Percentiles rank a stretch among this genome's conserved stretches.
These are phyloP conservation scores for Micropoecilia bifurca DNA, from an alignment of 2,797 vertebrate species.

Conservation along the genomic window DNA sequence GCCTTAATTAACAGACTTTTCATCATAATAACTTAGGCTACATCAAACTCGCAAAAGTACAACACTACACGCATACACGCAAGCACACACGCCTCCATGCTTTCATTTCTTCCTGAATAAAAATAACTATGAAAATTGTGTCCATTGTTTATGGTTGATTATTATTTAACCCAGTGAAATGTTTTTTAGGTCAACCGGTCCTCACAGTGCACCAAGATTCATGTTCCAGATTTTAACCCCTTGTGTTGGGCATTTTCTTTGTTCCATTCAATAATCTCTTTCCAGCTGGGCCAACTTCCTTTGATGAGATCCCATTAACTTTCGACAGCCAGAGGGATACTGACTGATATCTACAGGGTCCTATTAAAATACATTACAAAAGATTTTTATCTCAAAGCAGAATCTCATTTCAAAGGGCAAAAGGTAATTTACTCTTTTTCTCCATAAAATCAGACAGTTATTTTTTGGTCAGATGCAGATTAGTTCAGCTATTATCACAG, in stretches of 20 bases:
- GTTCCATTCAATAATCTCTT: neutral
- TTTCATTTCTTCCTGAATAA: conserved; percentile 32
- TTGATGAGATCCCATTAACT: neutral
- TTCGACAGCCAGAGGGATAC: neutral
- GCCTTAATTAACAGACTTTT: conserved; percentile 77
- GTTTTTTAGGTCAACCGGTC: neutral
- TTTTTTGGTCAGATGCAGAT: neutral
- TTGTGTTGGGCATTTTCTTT: neutral
- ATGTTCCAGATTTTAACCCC: neutral
- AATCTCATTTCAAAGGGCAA: conserved; percentile 49
- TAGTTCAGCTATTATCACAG: conserved; percentile 65
- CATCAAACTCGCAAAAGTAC: conserved; percentile 35
- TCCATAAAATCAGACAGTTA: conserved; percentile 20
- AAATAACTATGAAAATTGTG: conserved; percentile 26
- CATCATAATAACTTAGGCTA: conserved; percentile 56
- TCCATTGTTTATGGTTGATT: neutral
- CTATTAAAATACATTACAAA: neutral
- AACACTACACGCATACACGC: neutral
- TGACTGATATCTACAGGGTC: neutral
- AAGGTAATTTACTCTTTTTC: conserved; percentile 48
- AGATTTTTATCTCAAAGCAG: conserved; percentile 43
- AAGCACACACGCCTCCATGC: neutral
- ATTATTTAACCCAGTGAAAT: neutral
- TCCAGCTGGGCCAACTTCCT: conserved; percentile 9
- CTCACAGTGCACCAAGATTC: neutral